Evolutionary conservation across 1,140 invertebrate genomes (phyloP).

Genomic region (Drosophila bocki): DNA sequence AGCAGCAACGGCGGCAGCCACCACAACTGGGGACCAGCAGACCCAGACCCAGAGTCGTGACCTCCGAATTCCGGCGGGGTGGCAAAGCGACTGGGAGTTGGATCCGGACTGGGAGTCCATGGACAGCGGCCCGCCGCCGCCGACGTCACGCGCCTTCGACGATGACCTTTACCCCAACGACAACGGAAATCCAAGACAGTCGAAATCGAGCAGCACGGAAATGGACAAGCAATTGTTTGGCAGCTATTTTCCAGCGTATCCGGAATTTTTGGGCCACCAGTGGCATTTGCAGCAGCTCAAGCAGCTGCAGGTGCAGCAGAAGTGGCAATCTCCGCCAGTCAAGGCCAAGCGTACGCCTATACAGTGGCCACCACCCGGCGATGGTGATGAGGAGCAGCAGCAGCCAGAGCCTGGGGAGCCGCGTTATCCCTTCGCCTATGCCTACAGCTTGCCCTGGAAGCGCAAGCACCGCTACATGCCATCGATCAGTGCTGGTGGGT

Average conservation of each 20-base stretch:
- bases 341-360: constrained; percentile 33
- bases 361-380: constrained; percentile 23
- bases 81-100: constrained; percentile 32
- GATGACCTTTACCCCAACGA: constrained; percentile 39
- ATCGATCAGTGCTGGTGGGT: constrained; percentile 77
- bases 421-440: constrained; percentile 32
- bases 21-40: constrained; percentile 8
- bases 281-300: constrained; percentile 38
- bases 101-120: constrained; percentile 18
- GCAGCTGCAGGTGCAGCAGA: constrained; percentile 53
- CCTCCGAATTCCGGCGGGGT: constrained; percentile 24
- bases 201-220: constrained; percentile 56
- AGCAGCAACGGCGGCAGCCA: background rate
- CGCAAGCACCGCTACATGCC: constrained; percentile 56
- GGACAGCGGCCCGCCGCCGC: constrained; percentile 2
- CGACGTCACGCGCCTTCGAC: constrained; percentile 24
- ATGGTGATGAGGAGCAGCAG: constrained; percentile 4
- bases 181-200: constrained; percentile 59
- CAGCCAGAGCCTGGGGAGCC: constrained; percentile 3
- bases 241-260: constrained; percentile 53
- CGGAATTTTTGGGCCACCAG: constrained; percentile 26
- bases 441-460: constrained; percentile 32
- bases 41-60: constrained; percentile 6
- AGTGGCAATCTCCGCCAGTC: constrained; percentile 65
- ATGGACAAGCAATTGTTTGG: constrained; percentile 49